Base-by-base conservation (phyloP, 35 echinoderm and acorn worm genomes). In the Anneissia japonica region DNA sequence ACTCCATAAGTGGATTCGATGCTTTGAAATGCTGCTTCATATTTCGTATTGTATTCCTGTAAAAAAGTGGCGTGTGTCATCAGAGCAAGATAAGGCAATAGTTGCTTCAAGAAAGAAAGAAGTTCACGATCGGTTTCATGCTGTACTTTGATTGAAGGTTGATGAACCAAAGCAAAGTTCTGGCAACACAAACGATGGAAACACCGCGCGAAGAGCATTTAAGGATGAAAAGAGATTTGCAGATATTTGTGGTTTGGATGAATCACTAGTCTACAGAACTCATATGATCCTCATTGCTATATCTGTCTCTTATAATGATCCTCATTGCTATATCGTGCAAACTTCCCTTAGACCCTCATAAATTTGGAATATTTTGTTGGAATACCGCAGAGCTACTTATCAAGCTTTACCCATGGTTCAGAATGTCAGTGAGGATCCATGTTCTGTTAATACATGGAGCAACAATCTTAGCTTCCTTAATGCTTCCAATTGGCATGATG, bases 151-250 rank as follows among this genome's bases (percentile, higher is more conserved):
- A 72, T 35, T 90, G 7, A 90, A 84, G 45, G 88, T 90, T 13
- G 88, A 90, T 85, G 88, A 90, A n/a, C 82, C 82, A 40, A 90
- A 90, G 39, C 82, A 90, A 37, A 74, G 82, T 30, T 37, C 88
- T 21, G 88, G 88, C 34, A 90, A 90, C 73, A 90, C 88, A 84
- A 90, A 77, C 29, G 88, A 90, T 64, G 88, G 88, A 28, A 84
- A 90, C 74, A 90, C 88, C 37, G 82, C 88, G 73, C 81, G 82
- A 45, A 90, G 88, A 85, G 88, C 88, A 85, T 90, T 90, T 32
- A 7, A 79, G 43, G 56, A 84, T 41, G 88, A 90, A 36, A 39
- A 78, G 3, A 45, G 31, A 4, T 90, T 85, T 78, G 81, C 88
- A 26, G 81, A 76, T 0, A 90, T 90, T 77, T 84, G 88, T 79